Evolutionary conservation across 2,113 vertebrate species (phyloP).

Genomic region (Seriola dumerili): DNA sequence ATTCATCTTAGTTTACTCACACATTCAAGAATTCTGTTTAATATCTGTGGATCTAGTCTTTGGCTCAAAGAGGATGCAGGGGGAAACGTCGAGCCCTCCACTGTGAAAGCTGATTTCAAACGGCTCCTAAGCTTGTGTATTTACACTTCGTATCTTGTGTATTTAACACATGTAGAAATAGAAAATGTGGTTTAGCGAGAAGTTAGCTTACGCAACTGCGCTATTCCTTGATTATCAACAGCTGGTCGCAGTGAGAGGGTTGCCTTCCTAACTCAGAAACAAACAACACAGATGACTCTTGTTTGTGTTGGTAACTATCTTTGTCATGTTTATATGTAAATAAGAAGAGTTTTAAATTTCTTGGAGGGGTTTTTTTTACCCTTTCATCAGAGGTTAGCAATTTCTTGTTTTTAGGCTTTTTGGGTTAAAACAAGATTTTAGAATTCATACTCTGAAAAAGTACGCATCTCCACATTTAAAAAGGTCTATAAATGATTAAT

Average conservation of each 20-base stretch:
- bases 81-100: neutral
- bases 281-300: neutral
- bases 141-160: neutral
- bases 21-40: neutral
- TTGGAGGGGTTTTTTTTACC: neutral
- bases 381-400: neutral
- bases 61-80: slow-evolving; percentile 1
- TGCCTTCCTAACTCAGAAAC: neutral
- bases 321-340: neutral
- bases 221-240: slow-evolving; percentile 6
- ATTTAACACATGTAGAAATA: slow-evolving; percentile 41
- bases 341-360: neutral
- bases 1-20: no score
- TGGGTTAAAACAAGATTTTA: neutral
- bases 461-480: no score
- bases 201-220: neutral
- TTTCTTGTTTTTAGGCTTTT: neutral
- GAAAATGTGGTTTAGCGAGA: neutral
- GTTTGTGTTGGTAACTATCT: slow-evolving; percentile 2
- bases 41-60: no score
- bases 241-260: neutral
- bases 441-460: no score
- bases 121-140: neutral
- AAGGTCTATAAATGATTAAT: no score
- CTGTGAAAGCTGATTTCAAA: neutral